Evolutionary conservation across 2,888 invertebrate species (phyloP).

Genomic region (Dryocosmus kuriphilus): DNA sequence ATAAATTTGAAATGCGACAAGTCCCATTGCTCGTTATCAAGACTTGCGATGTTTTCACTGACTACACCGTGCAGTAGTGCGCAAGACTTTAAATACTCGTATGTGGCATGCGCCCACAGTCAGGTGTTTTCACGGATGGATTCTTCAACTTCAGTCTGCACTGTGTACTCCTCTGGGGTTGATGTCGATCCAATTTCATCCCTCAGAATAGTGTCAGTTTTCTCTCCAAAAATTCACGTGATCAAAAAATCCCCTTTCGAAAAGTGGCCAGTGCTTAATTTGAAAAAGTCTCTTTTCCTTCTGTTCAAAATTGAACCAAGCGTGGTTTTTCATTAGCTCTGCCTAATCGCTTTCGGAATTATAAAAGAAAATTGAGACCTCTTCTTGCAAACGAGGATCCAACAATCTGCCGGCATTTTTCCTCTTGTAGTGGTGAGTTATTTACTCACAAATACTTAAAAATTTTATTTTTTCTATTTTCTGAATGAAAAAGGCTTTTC

Average conservation of each 20-base stretch:
- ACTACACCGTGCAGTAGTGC: slow-evolving; percentile 48
- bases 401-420: slow-evolving; percentile 7
- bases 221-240: neutral
- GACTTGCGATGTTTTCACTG: slow-evolving; percentile 18
- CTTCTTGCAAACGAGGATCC: neutral
- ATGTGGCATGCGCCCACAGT: slow-evolving; percentile 58
- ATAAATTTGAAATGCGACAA: neutral
- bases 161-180: slow-evolving; percentile 51
- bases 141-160: slow-evolving; percentile 58
- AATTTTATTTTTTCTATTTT: neutral
- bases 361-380: neutral
- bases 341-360: neutral
- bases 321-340: neutral
- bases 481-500: slow-evolving; percentile 6
- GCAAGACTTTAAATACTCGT: slow-evolving; percentile 60
- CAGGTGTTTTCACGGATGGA: slow-evolving; percentile 58
- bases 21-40: slow-evolving; percentile 23
- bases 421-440: slow-evolving; percentile 12
- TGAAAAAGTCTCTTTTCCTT: neutral
- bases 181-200: slow-evolving; percentile 35
- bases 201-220: neutral
- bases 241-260: neutral
- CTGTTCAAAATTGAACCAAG: slow-evolving; percentile 6
- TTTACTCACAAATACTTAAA: neutral
- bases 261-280: neutral